Evolutionary conservation across 2,888 invertebrate species (phyloP), one percentile per base, ranked within the genome.

Genomic region (Linnaemya tessellans): DNA sequence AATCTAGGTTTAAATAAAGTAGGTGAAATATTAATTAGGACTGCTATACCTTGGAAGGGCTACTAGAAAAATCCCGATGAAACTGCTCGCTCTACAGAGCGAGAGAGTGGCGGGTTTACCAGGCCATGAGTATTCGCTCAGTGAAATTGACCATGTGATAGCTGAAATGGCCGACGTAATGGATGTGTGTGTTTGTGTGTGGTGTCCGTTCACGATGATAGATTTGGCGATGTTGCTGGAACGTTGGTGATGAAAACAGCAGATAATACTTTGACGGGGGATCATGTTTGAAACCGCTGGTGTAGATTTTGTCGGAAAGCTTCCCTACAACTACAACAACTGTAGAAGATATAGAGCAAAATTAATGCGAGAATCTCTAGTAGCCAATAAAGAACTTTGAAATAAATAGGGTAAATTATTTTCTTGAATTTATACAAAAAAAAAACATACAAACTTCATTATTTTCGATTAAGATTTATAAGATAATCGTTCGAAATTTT

Each of bases 201-300:
- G 15, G 70, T 84, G 13, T 71, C 74, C 8, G 43, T 85, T 13
- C 58, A 43, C 20, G 90, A 91, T 80, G 89, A 86, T 9, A 20
- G 88, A 7, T 87, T 88, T 0, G 90, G 89, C 1, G 91, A 92
- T 87, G 87, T 90, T 0, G 90, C 92, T 9, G 90, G 90, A 3
- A 92, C 91, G 0, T 89, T 90, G 0, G 88, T 92, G 0, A 89
- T 90, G 4, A 89, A 88, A 41, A 58, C 85, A 0, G 81, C 88
- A 0, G 89, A 87, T 15, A 90, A 89, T 51, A 79, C 85, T 0
- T 84, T 91, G 10, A 88, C 75, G 18, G 89, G 5, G 5, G 30
- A 30, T 30, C 30, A 30, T 30, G 30, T 30, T 30, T 89, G 62
- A 13, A 20, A 35, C 20, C 22, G 49, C 64, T 22, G 83, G 83